Base-by-base conservation (phyloP, 30 jellyfish, hydroid and myxozoan genomes). In the Aurelia sp. region DNA sequence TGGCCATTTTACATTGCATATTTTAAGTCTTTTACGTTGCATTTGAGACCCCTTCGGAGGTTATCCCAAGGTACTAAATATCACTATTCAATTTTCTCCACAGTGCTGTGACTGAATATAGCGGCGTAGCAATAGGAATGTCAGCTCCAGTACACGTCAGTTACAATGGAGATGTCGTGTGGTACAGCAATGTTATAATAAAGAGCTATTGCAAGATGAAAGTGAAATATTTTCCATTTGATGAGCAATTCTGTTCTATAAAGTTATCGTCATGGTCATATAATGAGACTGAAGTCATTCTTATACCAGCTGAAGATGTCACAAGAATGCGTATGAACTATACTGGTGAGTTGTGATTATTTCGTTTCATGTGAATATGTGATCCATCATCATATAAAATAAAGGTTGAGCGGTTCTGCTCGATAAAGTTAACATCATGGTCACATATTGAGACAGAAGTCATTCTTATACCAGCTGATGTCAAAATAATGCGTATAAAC, bases 141-240 rank as follows among this genome's bases (percentile, higher is more conserved):
- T 57, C 87, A 20, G 85, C 85, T 17, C 91, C 96, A 8, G 90
- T 88, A 15, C 91, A 88, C 70, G 86, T 88, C 11, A 37, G 63
- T 17, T 30, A 31, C 78, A 53, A 57, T 59, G 96, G 96, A 22
- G 75, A 79, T 23, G 72, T 79, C 41, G 62, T 63, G 2, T 88
- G 96, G 96, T 88, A 88, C 84, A 75, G 91, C 61, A 70, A 81
- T 22, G 40, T 60, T 11, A 71, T 88, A 71, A 30, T 88, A 3
- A 78, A 79, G 68, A 88, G 91, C 23, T 88, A 55, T 65, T 88
- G 96, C 91, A 88, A 88, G 68, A 78, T 88, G 96, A 88, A 79
- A 60, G 96, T 88, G 41, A 48, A 62, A 7, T 60, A 64, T 60
- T 88, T 88, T 40, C 96, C 96, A 27, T 88, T 88, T 55, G 96